phyloP scores from a whole-genome alignment of 2,888 invertebrate species.

The Lymantria dispar region DNA sequence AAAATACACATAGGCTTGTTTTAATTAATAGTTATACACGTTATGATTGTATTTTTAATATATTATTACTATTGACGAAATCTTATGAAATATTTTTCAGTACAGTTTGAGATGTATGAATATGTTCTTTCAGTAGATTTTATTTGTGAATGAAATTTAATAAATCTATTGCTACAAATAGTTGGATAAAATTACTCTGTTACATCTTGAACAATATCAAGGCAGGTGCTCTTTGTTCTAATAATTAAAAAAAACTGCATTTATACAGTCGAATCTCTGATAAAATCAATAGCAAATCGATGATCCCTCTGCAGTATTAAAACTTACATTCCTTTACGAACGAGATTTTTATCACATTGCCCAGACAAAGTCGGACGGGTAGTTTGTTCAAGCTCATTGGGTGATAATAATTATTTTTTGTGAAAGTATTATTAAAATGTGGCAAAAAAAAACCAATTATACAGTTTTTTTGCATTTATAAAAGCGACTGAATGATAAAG shows the following conservation, averaged over 20 bases:
- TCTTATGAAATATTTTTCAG: slow-evolving; percentile 36
- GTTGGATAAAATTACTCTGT: slow-evolving; percentile 10
- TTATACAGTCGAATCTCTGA: slow-evolving; percentile 50
- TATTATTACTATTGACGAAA: slow-evolving; percentile 33
- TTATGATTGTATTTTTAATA: slow-evolving; percentile 35
- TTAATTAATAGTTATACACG: slow-evolving; percentile 39
- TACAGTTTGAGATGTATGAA: slow-evolving; percentile 36
- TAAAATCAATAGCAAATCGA: slow-evolving; percentile 28
- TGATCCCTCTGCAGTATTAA: slow-evolving; percentile 62
- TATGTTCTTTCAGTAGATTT: slow-evolving; percentile 16
- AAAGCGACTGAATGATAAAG: slow-evolving; percentile 62
- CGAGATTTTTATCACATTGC: slow-evolving; percentile 57
- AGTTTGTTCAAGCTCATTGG: slow-evolving; percentile 64
- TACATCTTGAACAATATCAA: slow-evolving; percentile 22
- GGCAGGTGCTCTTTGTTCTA: slow-evolving; percentile 41
- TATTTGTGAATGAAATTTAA: slow-evolving; percentile 8
- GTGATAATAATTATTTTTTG: slow-evolving; percentile 68
- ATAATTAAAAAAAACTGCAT: slow-evolving; percentile 35
- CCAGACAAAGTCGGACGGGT: slow-evolving; percentile 52
- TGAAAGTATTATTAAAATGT: slow-evolving; percentile 68
- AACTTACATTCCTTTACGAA: slow-evolving; percentile 76
- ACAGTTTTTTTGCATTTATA: slow-evolving; percentile 60
- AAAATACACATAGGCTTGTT: slow-evolving; percentile 32
- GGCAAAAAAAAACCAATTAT: slow-evolving; percentile 59
- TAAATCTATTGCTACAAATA: slow-evolving; percentile 10